Percentiles rank a stretch among this genome's conserved stretches.
These are phyloP conservation scores for Pitta sordida DNA, from an alignment of 2,113 vertebrate species.

Conservation along the genomic window DNA sequence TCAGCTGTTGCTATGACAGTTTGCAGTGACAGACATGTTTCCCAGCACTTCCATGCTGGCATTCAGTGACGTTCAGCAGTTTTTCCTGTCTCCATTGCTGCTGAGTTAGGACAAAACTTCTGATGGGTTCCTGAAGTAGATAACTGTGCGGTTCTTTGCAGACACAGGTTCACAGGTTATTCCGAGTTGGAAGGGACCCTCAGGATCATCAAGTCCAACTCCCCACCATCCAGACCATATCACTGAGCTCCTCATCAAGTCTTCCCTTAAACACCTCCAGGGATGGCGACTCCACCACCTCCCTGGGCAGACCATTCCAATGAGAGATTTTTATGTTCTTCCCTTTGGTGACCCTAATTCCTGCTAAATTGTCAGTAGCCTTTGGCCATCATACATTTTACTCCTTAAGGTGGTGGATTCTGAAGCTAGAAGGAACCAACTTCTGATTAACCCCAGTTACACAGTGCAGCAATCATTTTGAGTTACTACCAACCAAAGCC, in stretches of 20 bases:
- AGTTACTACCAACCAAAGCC: slow-evolving; percentile 5
- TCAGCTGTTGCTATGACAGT: background rate
- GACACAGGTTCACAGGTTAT: too few species aligned
- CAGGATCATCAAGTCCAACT: too few species aligned
- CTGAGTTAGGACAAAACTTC: background rate
- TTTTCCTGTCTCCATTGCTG: background rate
- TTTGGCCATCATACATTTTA: background rate
- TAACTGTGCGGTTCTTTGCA: background rate
- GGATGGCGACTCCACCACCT: too few species aligned
- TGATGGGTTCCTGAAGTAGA: background rate
- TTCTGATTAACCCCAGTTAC: background rate
- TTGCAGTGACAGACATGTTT: background rate
- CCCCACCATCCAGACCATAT: too few species aligned
- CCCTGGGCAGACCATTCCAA: too few species aligned
- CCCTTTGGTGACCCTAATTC: background rate
- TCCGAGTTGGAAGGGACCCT: too few species aligned
- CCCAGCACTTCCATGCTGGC: too few species aligned
- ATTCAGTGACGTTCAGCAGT: accelerated
- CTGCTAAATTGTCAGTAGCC: background rate
- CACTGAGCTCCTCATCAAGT: too few species aligned
- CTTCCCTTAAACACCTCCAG: too few species aligned
- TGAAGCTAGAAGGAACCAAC: background rate
- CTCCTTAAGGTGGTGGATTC: background rate
- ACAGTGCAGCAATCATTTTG: background rate
- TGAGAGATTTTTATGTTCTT: background rate